Percentiles rank a stretch among this genome's conserved stretches.
Conservation (phyloP, 2,113 vertebrate genomes). For the Mastomys coucha region DNA sequence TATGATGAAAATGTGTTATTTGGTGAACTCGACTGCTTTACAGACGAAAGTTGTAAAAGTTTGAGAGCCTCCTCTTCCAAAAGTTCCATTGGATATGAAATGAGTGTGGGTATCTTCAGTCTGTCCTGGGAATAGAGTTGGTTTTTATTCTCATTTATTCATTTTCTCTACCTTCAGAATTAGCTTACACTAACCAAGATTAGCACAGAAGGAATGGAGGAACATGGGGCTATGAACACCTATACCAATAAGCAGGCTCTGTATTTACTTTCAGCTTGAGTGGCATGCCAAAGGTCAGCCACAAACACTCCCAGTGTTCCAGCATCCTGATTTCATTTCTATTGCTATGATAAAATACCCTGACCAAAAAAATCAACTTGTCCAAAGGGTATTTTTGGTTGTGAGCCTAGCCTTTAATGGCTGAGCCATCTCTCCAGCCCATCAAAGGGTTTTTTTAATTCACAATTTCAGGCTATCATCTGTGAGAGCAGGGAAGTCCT, state of each 20-base stretch:
- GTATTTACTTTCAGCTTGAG: not conserved
- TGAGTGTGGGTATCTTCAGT: not conserved
- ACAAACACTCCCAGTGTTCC: not conserved
- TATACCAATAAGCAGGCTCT: not conserved
- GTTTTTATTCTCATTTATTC: not conserved
- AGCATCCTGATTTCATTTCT: not conserved
- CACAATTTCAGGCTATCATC: not conserved
- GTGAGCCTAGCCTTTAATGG: too few relatives aligned
- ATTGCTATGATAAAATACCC: not conserved
- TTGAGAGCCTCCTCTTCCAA: not conserved
- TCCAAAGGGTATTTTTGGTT: not conserved
- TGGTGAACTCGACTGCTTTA: not conserved
- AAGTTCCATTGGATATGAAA: not conserved
- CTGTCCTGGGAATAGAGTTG: not conserved
- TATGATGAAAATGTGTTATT: not conserved
- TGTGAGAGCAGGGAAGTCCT: not conserved
- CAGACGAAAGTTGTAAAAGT: not conserved
- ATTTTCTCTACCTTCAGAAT: not conserved
- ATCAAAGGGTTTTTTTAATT: not conserved
- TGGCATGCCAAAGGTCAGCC: not conserved
- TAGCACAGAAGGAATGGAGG: not conserved
- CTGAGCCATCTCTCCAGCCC: too few relatives aligned
- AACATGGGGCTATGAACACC: fast-evolving
- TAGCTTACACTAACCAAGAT: not conserved
- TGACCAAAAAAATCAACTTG: too few relatives aligned